phyloP scores from a whole-genome alignment of 2,113 vertebrate species.

The Petrocephalus microphthalmus region DNA sequence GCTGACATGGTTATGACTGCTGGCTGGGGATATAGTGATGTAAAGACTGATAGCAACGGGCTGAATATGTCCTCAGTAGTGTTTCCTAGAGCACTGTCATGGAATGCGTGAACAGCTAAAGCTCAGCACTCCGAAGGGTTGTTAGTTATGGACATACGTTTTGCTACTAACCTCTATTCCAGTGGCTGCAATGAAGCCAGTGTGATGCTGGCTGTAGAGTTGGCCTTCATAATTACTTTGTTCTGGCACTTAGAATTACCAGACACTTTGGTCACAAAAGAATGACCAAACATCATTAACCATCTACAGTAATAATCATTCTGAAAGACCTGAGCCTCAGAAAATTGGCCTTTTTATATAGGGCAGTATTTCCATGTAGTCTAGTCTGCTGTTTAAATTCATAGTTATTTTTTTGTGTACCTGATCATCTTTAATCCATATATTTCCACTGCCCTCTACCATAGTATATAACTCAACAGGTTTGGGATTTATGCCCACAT shows the following conservation, averaged over 20 bases:
- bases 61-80: not conserved
- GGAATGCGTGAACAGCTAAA: not conserved
- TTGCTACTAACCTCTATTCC: not conserved
- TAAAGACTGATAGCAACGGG: not conserved
- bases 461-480: not conserved
- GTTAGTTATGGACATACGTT: not conserved
- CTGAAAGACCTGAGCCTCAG: not conserved
- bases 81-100: not conserved
- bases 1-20: not conserved
- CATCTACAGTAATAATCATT: not conserved
- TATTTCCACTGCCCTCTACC: not conserved
- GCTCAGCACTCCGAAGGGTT: not conserved
- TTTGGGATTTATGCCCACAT: not conserved
- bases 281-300: not conserved
- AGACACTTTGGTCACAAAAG: not conserved
- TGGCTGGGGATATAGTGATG: not conserved
- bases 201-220: not conserved
- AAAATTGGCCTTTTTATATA: not conserved
- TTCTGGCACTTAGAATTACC: not conserved
- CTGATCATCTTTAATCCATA: not conserved
- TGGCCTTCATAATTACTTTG: not conserved
- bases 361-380: not conserved
- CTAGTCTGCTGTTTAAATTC: not conserved
- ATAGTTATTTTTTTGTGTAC: not conserved
- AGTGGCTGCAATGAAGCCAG: not conserved